Conservation (phyloP, 2,888 invertebrate species). For the Limenitis arthemis region DNA sequence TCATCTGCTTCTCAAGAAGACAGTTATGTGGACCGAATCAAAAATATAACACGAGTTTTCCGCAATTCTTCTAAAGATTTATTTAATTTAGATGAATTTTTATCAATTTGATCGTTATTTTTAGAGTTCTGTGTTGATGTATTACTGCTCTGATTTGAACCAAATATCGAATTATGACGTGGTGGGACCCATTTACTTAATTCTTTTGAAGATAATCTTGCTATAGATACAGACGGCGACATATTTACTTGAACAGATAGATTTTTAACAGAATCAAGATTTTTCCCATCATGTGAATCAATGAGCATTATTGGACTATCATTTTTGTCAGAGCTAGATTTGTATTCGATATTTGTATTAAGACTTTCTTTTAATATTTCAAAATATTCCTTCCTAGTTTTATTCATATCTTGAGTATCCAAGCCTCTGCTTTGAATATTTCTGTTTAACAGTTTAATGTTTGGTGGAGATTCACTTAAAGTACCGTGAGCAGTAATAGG, state of each 20-base stretch:
- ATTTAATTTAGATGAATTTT: neutral
- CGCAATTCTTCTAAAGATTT: neutral
- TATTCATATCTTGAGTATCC: constrained; percentile 36
- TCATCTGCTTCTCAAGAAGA: constrained; percentile 2
- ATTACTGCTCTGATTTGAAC: constrained; percentile 3
- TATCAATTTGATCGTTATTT: neutral
- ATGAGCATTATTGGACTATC: neutral
- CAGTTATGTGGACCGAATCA: constrained; percentile 21
- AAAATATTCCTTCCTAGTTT: constrained; percentile 38
- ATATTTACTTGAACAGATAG: neutral
- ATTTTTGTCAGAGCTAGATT: neutral
- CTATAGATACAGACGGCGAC: constrained; percentile 17
- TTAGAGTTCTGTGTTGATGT: constrained; percentile 2
- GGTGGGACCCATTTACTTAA: constrained; percentile 25
- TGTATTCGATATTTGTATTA: constrained; percentile 7
- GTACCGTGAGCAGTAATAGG: constrained; percentile 50
- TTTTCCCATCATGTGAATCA: neutral
- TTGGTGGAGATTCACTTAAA: constrained; percentile 41
- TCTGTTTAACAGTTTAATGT: constrained; percentile 30
- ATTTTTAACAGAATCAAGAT: neutral
- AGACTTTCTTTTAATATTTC: constrained; percentile 35
- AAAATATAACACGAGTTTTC: neutral
- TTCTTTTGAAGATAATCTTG: constrained; percentile 23
- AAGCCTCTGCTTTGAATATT: constrained; percentile 35
- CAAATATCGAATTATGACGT: constrained; percentile 17